Conservation (phyloP, 2,113 vertebrate genomes). For the Myotis brandtii region DNA sequence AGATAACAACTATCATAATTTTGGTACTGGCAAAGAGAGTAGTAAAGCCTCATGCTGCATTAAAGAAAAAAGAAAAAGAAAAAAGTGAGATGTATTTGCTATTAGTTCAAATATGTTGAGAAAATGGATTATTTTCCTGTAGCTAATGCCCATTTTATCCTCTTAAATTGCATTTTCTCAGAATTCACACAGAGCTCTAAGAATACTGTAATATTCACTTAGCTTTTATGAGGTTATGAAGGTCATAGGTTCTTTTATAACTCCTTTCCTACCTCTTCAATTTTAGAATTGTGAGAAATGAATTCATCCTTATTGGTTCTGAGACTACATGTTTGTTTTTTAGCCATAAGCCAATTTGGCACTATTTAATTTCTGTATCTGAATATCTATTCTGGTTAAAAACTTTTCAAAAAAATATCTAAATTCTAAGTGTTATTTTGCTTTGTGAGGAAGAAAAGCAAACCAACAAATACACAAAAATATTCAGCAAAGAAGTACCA, state of each 20-base stretch:
- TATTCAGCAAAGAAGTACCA: not conserved
- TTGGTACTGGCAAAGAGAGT: not conserved
- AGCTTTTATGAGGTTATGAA: slow-evolving; percentile 6
- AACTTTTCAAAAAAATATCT: not conserved
- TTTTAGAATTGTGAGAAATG: not conserved
- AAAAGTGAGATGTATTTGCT: not conserved
- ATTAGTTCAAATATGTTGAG: not conserved
- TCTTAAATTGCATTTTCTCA: slow-evolving; percentile 22
- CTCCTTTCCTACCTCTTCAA: not conserved
- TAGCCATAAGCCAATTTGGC: not conserved
- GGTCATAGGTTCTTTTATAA: not conserved
- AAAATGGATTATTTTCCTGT: not conserved
- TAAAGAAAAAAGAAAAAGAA: not conserved
- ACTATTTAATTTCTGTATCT: not conserved
- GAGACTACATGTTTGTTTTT: not conserved
- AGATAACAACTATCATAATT: not conserved
- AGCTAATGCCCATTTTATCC: not conserved
- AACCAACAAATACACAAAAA: slow-evolving; percentile 8
- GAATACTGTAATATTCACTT: not conserved
- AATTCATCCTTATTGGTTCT: not conserved
- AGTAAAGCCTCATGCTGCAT: not conserved
- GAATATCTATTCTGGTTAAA: slow-evolving; percentile 2
- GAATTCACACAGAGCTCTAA: not conserved
- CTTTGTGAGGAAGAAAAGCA: slow-evolving; percentile 1
- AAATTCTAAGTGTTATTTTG: slow-evolving; percentile 1